Evolutionary conservation across 2,113 vertebrate genomes (phyloP).

Genomic region (Poicephalus gulielmi): DNA sequence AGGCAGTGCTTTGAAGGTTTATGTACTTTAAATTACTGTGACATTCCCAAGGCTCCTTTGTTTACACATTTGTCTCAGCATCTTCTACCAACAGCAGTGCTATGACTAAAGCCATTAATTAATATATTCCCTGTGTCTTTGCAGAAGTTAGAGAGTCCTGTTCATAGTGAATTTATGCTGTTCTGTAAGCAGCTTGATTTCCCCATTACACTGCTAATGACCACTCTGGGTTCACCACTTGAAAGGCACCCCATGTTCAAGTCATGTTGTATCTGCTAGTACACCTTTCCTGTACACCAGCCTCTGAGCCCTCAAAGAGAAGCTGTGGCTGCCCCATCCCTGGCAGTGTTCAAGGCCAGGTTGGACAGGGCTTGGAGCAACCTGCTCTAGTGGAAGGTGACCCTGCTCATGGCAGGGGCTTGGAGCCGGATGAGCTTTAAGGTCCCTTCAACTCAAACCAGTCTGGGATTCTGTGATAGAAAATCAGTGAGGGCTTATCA

Average conservation of each 20-base stretch:
- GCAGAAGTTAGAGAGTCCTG: constrained; percentile 7
- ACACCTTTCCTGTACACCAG: neutral
- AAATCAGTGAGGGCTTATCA: neutral
- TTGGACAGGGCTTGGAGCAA: neutral
- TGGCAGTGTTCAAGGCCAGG: neutral
- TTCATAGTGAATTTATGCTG: neutral
- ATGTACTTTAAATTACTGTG: constrained; percentile 66
- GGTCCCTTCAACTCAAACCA: neutral
- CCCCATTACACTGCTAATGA: neutral
- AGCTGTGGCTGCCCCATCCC: neutral
- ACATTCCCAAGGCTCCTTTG: constrained; percentile 62
- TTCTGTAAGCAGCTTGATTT: neutral
- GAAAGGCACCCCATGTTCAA: neutral
- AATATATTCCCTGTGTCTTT: constrained; percentile 25
- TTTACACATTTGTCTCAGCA: constrained; percentile 66
- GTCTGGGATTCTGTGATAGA: neutral
- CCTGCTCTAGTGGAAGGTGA: neutral
- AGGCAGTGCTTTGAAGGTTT: constrained; percentile 57
- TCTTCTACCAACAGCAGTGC: constrained; percentile 43
- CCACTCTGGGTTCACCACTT: neutral
- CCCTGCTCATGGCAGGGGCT: neutral
- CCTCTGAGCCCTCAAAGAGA: neutral
- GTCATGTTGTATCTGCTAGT: neutral
- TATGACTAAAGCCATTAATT: constrained; percentile 58
- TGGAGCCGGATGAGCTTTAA: neutral